Base-by-base conservation (phyloP, 2,888 invertebrate species). In the Clitarchus hookeri region DNA sequence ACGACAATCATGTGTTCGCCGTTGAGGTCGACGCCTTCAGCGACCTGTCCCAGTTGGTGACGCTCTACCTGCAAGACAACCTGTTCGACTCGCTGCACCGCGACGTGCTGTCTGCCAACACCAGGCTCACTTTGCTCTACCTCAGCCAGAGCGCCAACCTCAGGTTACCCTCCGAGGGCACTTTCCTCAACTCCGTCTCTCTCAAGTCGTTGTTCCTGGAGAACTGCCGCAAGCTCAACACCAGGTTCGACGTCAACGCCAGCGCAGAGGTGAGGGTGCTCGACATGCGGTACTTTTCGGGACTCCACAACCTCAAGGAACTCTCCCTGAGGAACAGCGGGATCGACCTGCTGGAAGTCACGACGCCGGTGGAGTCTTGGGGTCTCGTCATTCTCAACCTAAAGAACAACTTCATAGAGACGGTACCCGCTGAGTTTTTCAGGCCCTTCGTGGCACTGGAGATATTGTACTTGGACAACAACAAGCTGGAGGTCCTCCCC, bases 241-340 rank as follows among this genome's bases (percentile, higher is more conserved):
- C 82, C 23, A 26, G 44, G 82, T 27, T 26, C 82, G 82, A 82
- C 82, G 8, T 19, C 1, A 82, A 82, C 27, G n/a, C 19, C 82
- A 44, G 82, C 27, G 82, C 13, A 0, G 82, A 27, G 27, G 82
- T 82, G 25, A 8, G 44, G 8, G 82, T 82, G 6, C 82, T 82
- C 19, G 44, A 82, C 44, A 82, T 82, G 19, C 36, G 82, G 8
- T 16, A 36, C 36, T 82, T 82, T 12, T 12, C 82, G 12, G 44
- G 44, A 13, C 44, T 82, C 13, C 19, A 1, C 0, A 82, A 82
- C 44, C 82, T 82, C 82, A 82, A 82, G 23, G 82, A 82, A 23
- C 36, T 82, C 44, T 82, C 82, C 82, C 11, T 82, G 16, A 82
- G 44, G 82, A 82, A 82, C 27, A 82, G 27, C 44, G 82, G 82